phyloP scores from a whole-genome alignment of 2,113 vertebrate species.

The Hystrix brachyura region DNA sequence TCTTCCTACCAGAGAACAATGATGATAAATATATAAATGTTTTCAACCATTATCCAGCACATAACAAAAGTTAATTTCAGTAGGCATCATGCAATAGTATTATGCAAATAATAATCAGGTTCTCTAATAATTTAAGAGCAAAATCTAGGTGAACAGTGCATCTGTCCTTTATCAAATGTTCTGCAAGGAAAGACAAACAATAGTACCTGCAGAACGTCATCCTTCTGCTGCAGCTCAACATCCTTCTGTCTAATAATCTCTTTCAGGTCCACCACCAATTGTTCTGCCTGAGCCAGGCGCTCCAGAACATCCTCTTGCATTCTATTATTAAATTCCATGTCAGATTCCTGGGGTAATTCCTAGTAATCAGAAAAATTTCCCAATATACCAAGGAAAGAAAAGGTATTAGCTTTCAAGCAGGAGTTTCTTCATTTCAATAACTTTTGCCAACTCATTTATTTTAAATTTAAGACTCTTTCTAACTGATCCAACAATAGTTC shows the following conservation, averaged over 20 bases:
- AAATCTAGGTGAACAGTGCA: not conserved
- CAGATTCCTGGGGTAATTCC: conserved; percentile 84
- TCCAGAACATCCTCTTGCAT: conserved; percentile 90
- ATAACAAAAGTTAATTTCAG: not conserved
- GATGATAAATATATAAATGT: not conserved
- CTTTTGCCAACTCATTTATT: conserved; percentile 35
- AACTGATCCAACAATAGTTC: not conserved
- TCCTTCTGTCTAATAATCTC: conserved; percentile 94
- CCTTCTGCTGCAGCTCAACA: conserved; percentile 89
- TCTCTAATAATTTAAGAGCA: conserved; percentile 14
- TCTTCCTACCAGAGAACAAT: conserved; percentile 90
- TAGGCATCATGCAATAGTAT: not conserved
- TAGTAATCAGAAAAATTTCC: conserved; percentile 70
- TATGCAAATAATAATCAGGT: conserved; percentile 32
- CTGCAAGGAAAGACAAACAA: not conserved
- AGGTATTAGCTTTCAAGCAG: not conserved
- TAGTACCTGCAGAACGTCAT: conserved; percentile 91
- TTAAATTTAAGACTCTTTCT: conserved; percentile 35
- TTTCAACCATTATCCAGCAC: not conserved
- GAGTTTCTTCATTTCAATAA: conserved; percentile 38
- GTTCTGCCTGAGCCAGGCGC: conserved; percentile 92
- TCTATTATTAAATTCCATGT: conserved; percentile 79
- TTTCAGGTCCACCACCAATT: conserved; percentile 94
- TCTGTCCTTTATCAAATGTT: conserved; percentile 23
- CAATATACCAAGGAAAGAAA: conserved; percentile 40